Evolutionary conservation across 2,113 vertebrate genomes (phyloP).

Genomic region (Chascanopsetta lugubris): DNA sequence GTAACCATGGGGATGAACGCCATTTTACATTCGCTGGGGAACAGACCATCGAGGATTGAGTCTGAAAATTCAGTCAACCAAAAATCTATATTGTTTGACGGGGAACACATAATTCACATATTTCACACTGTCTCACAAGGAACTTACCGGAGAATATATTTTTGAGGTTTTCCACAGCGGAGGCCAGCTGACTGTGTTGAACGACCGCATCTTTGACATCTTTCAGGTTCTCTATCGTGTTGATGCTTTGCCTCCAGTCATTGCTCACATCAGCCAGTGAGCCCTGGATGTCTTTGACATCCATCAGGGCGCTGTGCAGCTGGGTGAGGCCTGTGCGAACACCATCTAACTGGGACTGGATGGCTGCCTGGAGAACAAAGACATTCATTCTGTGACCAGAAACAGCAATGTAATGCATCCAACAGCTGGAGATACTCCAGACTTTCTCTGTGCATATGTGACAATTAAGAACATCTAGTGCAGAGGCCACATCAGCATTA

Average conservation of each 20-base stretch:
- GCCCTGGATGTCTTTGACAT: conserved; percentile 93
- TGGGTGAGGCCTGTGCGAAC: conserved; percentile 95
- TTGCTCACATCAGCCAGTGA: conserved; percentile 92
- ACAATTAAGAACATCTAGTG: no score
- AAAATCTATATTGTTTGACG: background rate
- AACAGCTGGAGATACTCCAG: no score
- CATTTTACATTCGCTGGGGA: no score
- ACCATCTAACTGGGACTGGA: conserved; percentile 97
- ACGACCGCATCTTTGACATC: conserved; percentile 97
- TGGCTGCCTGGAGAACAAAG: conserved; percentile 89
- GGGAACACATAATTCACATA: background rate
- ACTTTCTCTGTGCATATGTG: no score
- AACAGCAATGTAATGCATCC: no score
- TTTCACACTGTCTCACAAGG: accelerated
- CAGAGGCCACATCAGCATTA: no score
- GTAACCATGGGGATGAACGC: no score
- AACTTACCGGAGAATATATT: conserved; percentile 95
- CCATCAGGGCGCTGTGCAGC: conserved; percentile 92
- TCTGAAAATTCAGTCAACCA: no score
- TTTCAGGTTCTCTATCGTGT: conserved; percentile 94
- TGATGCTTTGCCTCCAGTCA: conserved; percentile 98
- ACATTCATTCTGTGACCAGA: no score
- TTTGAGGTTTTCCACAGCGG: conserved; percentile 98
- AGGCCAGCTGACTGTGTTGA: conserved; percentile 96
- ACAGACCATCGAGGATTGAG: no score